Conservation (phyloP, 2,797 vertebrate species). For the Bradypus variegatus region DNA sequence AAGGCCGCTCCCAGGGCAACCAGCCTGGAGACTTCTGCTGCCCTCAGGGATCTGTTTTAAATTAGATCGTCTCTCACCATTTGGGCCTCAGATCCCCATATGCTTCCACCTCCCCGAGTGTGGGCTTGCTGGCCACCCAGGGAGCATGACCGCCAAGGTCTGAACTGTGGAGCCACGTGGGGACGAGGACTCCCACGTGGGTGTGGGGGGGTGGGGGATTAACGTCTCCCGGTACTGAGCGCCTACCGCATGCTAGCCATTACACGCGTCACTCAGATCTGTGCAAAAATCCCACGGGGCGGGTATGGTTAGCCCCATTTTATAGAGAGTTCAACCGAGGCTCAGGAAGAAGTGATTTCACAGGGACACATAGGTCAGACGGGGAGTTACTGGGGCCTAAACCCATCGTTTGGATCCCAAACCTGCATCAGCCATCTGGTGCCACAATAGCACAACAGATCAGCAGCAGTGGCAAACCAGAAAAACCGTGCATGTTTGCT, state of each 20-base stretch:
- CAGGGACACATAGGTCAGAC: not conserved
- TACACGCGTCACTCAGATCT: not conserved
- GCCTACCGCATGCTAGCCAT: not conserved
- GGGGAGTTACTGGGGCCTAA: not conserved
- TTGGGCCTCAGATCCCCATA: not conserved
- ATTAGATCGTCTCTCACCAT: not conserved
- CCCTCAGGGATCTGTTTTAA: not conserved
- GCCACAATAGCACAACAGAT: no score
- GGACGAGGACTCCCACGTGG: not conserved
- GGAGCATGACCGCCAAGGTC: not conserved
- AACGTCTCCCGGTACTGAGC: not conserved
- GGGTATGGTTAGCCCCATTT: not conserved
- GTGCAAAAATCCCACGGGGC: not conserved
- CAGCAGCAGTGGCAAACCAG: not conserved
- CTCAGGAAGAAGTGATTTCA: not conserved
- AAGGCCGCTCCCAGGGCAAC: fast-evolving
- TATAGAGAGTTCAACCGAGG: not conserved
- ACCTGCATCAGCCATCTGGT: no score
- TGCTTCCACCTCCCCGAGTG: not conserved
- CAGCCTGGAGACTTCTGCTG: not conserved
- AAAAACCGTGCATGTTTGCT: not conserved
- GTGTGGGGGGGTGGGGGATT: not conserved
- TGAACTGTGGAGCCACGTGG: not conserved
- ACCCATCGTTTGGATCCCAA: not conserved
- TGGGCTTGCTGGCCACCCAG: not conserved